Conservation (phyloP, 1,140 invertebrate genomes). For the Akabosia matsudoensis region DNA sequence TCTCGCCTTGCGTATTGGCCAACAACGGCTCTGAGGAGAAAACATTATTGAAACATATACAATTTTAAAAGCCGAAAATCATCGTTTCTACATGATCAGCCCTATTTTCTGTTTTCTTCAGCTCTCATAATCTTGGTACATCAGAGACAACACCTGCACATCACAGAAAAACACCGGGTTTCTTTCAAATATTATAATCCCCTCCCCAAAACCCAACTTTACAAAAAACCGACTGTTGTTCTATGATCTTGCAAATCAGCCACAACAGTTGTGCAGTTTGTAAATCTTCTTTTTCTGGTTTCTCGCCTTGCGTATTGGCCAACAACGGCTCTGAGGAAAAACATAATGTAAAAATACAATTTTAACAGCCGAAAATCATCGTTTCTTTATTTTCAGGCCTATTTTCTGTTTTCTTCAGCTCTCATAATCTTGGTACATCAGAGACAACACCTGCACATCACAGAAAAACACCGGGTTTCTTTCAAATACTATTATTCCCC, state of each 20-base stretch:
- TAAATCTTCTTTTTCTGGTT: slow-evolving; percentile 87
- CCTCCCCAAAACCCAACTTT: too few relatives aligned
- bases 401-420: neutral
- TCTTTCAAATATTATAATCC: neutral
- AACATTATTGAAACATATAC: slow-evolving; percentile 22
- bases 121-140: slow-evolving; percentile 28
- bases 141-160: slow-evolving; percentile 27
- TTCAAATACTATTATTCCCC: neutral
- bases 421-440: slow-evolving; percentile 3
- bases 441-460: neutral
- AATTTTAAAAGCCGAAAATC: neutral
- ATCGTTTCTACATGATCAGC: neutral
- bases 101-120: neutral
- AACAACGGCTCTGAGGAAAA: slow-evolving; percentile 82
- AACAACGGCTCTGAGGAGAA: slow-evolving; percentile 72
- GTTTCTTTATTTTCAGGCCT: neutral
- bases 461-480: neutral
- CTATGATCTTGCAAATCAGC: slow-evolving; percentile 61
- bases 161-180: neutral
- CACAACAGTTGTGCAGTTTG: slow-evolving; percentile 92
- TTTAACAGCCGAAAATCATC: neutral
- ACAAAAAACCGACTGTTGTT: neutral
- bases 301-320: slow-evolving; percentile 82
- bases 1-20: slow-evolving; percentile 82
- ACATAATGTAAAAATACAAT: too few relatives aligned